Percentiles rank a stretch among this genome's conserved stretches.
phyloP scores from a whole-genome alignment of 2,888 invertebrate species.

The Agrotis segetum region DNA sequence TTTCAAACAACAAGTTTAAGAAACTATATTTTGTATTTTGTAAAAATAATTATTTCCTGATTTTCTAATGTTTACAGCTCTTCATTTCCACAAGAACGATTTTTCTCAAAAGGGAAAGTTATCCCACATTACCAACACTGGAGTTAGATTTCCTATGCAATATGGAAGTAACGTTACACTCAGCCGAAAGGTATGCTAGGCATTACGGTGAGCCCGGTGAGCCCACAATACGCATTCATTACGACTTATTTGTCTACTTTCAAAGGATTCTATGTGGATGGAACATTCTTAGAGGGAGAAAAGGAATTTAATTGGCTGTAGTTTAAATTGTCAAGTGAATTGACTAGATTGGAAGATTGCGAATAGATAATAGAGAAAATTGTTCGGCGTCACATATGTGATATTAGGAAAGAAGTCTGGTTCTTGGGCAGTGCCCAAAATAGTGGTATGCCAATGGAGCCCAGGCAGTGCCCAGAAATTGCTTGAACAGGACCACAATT shows the following conservation, averaged over 20 bases:
- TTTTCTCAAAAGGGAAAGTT: background rate
- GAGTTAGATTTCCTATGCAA: background rate
- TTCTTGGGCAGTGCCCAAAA: no score
- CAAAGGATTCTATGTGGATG: constrained; percentile 36
- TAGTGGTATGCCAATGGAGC: no score
- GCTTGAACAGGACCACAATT: no score
- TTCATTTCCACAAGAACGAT: no score
- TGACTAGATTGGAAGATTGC: background rate
- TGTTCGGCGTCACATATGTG: background rate
- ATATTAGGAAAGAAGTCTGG: background rate
- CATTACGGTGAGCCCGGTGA: constrained; percentile 13
- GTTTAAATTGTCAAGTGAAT: constrained; percentile 10
- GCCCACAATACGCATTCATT: constrained; percentile 35
- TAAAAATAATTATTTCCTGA: no score
- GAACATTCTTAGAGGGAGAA: constrained; percentile 17
- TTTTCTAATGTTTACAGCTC: no score
- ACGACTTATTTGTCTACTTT: constrained; percentile 25
- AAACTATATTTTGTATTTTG: no score
- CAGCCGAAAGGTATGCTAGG: constrained; percentile 12
- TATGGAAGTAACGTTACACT: constrained; percentile 2
- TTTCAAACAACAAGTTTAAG: no score
- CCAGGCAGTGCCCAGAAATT: no score
- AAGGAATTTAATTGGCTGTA: constrained; percentile 12
- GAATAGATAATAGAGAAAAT: background rate
- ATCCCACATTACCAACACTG: background rate